A percentile compares a stretch with the other conserved stretches of the same genome.
Evolutionary conservation across 2,113 vertebrate species (phyloP).

Genomic region (Varanus komodoensis): DNA sequence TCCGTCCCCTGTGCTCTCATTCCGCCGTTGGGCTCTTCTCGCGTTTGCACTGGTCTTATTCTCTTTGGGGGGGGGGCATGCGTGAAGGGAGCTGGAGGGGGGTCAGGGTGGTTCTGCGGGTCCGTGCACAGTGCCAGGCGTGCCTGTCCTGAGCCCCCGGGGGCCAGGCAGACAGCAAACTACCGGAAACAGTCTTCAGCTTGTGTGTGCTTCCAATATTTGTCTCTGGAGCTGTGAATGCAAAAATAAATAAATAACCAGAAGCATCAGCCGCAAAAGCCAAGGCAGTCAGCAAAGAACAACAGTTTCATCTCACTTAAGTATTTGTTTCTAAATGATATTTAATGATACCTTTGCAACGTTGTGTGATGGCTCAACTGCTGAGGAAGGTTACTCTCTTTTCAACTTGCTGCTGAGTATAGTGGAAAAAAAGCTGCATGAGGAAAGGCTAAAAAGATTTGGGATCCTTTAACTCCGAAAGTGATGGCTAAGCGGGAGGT

Average conservation of each 20-base stretch:
- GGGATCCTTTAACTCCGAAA: not conserved
- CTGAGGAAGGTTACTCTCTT: constrained; percentile 1
- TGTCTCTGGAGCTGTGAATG: too few species aligned
- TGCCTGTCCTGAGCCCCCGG: not conserved
- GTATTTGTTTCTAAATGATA: constrained; percentile 8
- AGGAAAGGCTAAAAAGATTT: constrained; percentile 8
- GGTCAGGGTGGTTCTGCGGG: too few species aligned
- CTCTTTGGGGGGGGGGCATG: too few species aligned
- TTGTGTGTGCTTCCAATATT: not conserved
- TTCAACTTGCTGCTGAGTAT: not conserved
- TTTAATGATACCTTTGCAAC: not conserved
- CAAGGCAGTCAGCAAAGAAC: not conserved
- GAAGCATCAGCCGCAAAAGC: not conserved
- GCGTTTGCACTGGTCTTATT: too few species aligned
- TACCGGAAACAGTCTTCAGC: not conserved
- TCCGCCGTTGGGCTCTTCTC: too few species aligned
- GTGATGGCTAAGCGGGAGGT: not conserved
- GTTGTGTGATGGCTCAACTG: not conserved
- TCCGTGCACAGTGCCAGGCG: too few species aligned
- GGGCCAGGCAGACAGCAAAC: not conserved
- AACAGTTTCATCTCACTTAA: not conserved
- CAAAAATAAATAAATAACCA: not conserved
- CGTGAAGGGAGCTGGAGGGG: too few species aligned
- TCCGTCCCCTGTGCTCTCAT: too few species aligned
- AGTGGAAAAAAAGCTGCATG: not conserved